phyloP scores from a whole-genome alignment of 2,113 vertebrate genomes.

The Bujurquina vittata region DNA sequence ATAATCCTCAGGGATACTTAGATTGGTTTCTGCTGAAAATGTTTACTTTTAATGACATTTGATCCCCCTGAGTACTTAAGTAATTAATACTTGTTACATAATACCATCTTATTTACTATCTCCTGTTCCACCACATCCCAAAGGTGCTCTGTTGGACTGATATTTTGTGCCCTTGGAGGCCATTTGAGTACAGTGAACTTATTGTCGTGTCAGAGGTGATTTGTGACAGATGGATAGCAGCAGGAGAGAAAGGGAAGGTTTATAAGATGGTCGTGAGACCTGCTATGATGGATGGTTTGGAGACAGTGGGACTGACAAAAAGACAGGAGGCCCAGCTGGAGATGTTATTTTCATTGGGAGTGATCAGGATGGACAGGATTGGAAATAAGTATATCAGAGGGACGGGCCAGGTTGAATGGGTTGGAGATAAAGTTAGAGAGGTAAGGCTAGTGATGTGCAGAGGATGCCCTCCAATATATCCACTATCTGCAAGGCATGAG shows the following conservation, averaged over 20 bases:
- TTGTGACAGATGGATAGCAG: background rate
- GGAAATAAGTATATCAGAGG: background rate
- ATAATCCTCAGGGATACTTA: background rate
- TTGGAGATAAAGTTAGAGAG: too few species aligned
- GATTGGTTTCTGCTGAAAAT: background rate
- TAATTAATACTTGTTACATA: background rate
- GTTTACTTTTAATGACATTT: background rate
- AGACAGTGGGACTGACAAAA: background rate
- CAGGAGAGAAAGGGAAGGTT: background rate
- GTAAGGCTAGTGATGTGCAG: too few species aligned
- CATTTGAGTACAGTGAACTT: background rate
- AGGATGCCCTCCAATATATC: too few species aligned
- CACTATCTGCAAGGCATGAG: too few species aligned
- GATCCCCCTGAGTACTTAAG: background rate
- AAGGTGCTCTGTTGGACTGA: too few species aligned
- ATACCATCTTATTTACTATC: background rate
- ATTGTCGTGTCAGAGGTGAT: background rate
- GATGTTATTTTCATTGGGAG: background rate
- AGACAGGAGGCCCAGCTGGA: background rate
- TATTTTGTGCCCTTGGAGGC: background rate
- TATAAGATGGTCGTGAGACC: background rate
- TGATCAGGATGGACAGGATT: background rate
- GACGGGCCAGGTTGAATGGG: background rate
- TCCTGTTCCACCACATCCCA: background rate
- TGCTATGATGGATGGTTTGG: background rate